These are phyloP conservation scores for Torymus tubicola DNA, from an alignment of 2,888 invertebrate genomes.

Conservation along the genomic window DNA sequence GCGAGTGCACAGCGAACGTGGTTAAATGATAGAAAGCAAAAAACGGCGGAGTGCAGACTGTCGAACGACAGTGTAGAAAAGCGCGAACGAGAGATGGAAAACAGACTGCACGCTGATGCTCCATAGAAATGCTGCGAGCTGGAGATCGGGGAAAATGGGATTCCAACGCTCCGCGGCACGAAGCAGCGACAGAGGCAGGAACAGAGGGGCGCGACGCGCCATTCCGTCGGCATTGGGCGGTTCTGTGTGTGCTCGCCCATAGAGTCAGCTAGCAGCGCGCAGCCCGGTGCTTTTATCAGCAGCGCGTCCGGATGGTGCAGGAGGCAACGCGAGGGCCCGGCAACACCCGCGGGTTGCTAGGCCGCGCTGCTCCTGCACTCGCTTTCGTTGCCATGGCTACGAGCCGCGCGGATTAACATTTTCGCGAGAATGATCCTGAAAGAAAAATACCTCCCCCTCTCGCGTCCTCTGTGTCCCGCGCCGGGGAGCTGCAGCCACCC, in stretches of 20 bases:
- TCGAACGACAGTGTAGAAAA: background rate
- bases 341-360: constrained; percentile 59
- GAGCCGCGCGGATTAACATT: constrained; percentile 69
- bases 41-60: background rate
- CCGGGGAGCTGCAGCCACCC: background rate
- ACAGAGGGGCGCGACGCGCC: constrained; percentile 38
- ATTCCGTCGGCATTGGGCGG: constrained; percentile 46
- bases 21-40: constrained; percentile 13
- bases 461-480: background rate
- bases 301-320: background rate
- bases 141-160: background rate
- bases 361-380: constrained; percentile 34
- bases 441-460: constrained; percentile 60
- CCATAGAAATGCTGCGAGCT: background rate
- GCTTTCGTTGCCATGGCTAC: constrained; percentile 51
- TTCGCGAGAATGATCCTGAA: constrained; percentile 67
- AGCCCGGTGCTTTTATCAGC: constrained; percentile 25
- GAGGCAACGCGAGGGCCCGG: constrained; percentile 34
- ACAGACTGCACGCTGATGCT: background rate
- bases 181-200: no score
- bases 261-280: background rate
- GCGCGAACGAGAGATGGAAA: background rate
- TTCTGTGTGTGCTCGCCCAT: background rate
- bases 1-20: background rate
- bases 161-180: background rate